phyloP scores from a whole-genome alignment of 2,888 invertebrate species.

The Bugula neritina region DNA sequence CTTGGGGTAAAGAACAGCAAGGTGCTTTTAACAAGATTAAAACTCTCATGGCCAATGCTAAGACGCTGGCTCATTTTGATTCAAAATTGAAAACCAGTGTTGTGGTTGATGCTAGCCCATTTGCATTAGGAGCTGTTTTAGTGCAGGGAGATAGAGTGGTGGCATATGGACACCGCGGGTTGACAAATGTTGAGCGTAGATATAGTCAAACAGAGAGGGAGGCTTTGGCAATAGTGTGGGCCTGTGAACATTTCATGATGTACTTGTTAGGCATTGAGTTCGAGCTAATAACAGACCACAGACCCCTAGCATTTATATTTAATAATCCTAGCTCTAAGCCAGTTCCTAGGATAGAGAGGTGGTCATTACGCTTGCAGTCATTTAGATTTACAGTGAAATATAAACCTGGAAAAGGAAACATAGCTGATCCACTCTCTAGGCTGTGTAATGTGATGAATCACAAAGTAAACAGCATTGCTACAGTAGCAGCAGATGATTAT shows the following conservation, averaged over 20 bases:
- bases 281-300: slow-evolving; percentile 37
- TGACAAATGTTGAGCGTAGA: slow-evolving; percentile 31
- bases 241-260: slow-evolving; percentile 37
- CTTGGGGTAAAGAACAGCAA: neutral
- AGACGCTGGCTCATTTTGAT: neutral
- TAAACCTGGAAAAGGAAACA: slow-evolving; percentile 33
- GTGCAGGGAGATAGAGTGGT: neutral
- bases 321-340: slow-evolving; percentile 35
- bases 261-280: slow-evolving; percentile 37
- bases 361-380: slow-evolving; percentile 34
- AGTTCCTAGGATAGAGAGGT: slow-evolving; percentile 36
- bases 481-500: no score
- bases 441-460: neutral
- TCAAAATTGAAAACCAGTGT: neutral
- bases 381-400: slow-evolving; percentile 33
- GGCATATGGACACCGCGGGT: neutral
- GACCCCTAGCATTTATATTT: slow-evolving; percentile 36
- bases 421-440: slow-evolving; percentile 1
- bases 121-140: neutral
- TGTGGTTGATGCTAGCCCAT: neutral
- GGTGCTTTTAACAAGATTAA: neutral
- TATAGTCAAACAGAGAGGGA: slow-evolving; percentile 38
- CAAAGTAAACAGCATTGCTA: no score
- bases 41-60: neutral
- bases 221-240: slow-evolving; percentile 32